Conservation (phyloP, 2,797 vertebrate genomes). For the Poeciliopsis infans region DNA sequence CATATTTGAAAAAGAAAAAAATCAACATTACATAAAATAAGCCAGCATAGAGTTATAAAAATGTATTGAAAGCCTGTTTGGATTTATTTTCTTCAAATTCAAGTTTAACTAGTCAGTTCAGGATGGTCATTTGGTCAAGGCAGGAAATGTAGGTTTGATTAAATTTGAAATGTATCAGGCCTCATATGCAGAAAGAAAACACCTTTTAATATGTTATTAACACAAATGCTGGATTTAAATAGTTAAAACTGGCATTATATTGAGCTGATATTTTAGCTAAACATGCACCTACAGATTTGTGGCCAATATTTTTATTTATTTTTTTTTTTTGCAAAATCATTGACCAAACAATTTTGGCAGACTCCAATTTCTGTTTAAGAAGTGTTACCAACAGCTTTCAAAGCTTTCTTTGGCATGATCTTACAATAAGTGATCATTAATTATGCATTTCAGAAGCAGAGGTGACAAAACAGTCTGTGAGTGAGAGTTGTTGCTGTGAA, state of each 20-base stretch:
- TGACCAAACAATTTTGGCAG: neutral
- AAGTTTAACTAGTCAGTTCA: neutral
- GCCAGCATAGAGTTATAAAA: slow-evolving; percentile 24
- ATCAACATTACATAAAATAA: slow-evolving; percentile 38
- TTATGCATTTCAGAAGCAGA: neutral
- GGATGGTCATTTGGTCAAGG: neutral
- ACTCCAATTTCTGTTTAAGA: neutral
- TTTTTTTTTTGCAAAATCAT: neutral
- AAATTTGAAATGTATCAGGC: neutral
- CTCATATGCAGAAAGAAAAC: neutral
- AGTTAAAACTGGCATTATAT: neutral
- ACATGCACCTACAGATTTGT: neutral
- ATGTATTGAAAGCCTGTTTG: neutral
- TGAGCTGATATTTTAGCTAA: neutral
- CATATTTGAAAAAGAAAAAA: slow-evolving; percentile 17
- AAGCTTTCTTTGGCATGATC: neutral
- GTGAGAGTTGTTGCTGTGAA: neutral
- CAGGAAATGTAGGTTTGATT: neutral
- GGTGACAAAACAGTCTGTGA: neutral
- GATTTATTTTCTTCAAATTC: neutral
- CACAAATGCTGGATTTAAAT: neutral
- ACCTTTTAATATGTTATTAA: neutral
- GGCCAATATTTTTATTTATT: neutral
- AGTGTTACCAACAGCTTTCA: neutral
- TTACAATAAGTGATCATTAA: neutral